Evolutionary conservation across 2,797 vertebrate genomes (phyloP), one percentile per base, ranked within the genome.

Genomic region (Podargus strigoides): DNA sequence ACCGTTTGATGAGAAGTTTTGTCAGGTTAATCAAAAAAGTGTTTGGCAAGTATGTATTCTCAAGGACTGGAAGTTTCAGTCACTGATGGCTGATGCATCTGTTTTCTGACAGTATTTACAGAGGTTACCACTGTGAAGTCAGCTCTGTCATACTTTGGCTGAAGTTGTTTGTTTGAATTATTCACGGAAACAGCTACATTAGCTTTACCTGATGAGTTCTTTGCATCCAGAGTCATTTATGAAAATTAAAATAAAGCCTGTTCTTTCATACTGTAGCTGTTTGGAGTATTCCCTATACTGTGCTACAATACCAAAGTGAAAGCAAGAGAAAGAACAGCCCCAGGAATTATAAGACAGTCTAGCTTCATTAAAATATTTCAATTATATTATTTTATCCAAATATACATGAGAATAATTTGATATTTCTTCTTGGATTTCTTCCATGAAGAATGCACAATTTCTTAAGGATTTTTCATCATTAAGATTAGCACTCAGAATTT

Each of bases 81-180:
- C 50, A 70, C 68, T 87, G 80, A 39, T 28, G 82, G 56, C 32
- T 77, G 68, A 70, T n/a, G 23, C 58, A 26, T 72, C 28, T 10
- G 2, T 74, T 92, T 89, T 80, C 56, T 94, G 62, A 41, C 74
- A 81, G 56, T 19, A 53, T 94, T 94, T 87, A 66, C 1, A 0
- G 59, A 83, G 75, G 42, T 72, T 92, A 42, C 78, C 58, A 39
- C 44, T 56, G n/a, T 60, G 66, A 85, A 93, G 66, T 80, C 49
- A 72, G 37, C 64, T 66, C 81, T 1, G 1, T 77, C 50, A 8
- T 62, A 58, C 70, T 85, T 78, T 42, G 73, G 32, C 64, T 91
- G 79, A 80, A 87, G 55, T 10, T 53, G 82, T 89, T 95, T 62
- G 12, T 72, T 92, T 95, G 37, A 94, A 87, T 93, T 90, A 85